Base-by-base conservation (phyloP, 1,140 invertebrate species). In the Elymnias hypermnestra region DNA sequence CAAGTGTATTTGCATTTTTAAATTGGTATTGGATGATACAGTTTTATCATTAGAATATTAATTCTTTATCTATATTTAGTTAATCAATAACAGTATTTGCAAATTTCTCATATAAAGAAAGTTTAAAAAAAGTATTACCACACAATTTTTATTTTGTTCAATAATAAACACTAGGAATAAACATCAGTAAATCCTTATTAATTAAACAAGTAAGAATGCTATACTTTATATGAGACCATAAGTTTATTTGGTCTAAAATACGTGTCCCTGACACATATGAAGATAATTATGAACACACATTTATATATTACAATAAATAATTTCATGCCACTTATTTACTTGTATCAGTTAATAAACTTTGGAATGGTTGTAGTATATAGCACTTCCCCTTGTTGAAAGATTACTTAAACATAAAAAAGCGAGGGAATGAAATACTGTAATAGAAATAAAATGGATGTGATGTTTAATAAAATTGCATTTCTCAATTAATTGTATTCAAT, bases 161-260 rank as follows among this genome's bases (percentile, higher is more conserved):
- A 5, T 33, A 15, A 33, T 15, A 33, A 33, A 33, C 12, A 15
- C 12, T 29, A 29, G 5, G 13, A 29, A 12, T 14, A 15, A 14
- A 8, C 13, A 33, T 14, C 29, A 15, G 14, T 13, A 13, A 33
- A n/a, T n/a, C n/a, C n/a, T n/a, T n/a, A 2, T 7, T 33, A 33
- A 33, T 5, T 33, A 15, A 33, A 15, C 12, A 33, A 33, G 13
- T 33, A 33, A 15, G 25, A 5, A 29, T 9, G 10, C 9, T 29
- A 12, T 13, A 15, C 12, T 29, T 29, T 15, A 33, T 15, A 33
- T 9, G 40, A 50, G 47, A 50, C 47, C 47, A 42, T 15, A 43
- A 15, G 26, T 17, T 42, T 28, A 39, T 50, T 50, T 50, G 47
- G 47, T 50, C 47, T 45, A 15, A 15, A 1, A 15, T 33, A 33